Evolutionary conservation across 2,797 vertebrate species (phyloP).

Genomic region (Malurus leucopterus): DNA sequence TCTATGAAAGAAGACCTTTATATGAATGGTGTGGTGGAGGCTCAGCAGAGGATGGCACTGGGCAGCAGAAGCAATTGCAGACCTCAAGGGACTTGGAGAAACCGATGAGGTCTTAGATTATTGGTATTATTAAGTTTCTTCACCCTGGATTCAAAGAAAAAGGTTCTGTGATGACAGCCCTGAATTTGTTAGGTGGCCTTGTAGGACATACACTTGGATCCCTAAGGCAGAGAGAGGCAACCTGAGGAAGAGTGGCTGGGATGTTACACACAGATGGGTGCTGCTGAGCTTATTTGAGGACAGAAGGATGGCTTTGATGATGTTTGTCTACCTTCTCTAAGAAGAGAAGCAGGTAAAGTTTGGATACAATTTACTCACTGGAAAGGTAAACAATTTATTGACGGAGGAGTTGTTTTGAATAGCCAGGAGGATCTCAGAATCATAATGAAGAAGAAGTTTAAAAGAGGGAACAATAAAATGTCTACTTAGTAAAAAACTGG

Average conservation of each 20-base stretch:
- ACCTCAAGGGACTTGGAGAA: not conserved
- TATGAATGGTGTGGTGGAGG: not conserved
- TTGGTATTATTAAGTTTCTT: not conserved
- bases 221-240: not conserved
- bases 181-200: not conserved
- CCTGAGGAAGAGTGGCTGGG: not conserved
- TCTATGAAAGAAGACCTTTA: not conserved
- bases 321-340: not conserved
- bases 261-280: not conserved
- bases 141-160: not conserved
- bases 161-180: not conserved
- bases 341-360: not conserved
- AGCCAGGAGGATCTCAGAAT: not conserved
- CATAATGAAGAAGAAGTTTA: not conserved
- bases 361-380: not conserved
- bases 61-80: not conserved
- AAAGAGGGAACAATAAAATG: not conserved
- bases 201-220: not conserved
- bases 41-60: not conserved
- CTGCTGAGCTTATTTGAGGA: not conserved
- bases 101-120: not conserved
- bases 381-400: not conserved
- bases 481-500: not conserved
- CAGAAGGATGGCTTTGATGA: not conserved
- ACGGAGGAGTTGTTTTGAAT: not conserved